A percentile compares a stretch with the other conserved stretches of the same genome.
These are phyloP conservation scores for Borostomias antarcticus DNA, from an alignment of 2,797 vertebrate species.

Conservation along the genomic window DNA sequence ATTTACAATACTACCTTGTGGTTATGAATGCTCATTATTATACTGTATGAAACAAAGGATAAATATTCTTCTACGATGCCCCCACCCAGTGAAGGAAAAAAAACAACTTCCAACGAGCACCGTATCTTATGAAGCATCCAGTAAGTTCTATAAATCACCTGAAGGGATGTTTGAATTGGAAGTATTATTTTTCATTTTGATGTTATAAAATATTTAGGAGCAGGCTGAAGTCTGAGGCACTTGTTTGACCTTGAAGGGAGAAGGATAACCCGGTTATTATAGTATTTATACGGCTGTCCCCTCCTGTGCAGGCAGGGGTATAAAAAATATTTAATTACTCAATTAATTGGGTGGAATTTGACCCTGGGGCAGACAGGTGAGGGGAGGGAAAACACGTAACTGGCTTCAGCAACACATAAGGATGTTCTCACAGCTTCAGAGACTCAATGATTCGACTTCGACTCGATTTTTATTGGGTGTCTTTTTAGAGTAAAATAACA, in stretches of 20 bases:
- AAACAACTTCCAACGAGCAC: constrained; percentile 7
- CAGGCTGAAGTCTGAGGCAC: constrained; percentile 56
- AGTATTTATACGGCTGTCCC: constrained; percentile 71
- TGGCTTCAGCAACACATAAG: constrained; percentile 43
- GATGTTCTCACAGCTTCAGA: constrained; percentile 11
- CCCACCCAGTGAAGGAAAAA: neutral
- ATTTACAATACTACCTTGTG: neutral
- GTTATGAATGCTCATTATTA: neutral
- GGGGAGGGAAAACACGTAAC: constrained; percentile 46
- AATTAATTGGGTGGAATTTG: constrained; percentile 76
- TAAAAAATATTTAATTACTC: constrained; percentile 81
- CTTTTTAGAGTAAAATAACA: neutral
- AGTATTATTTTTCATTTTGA: constrained; percentile 75
- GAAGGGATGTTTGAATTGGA: constrained; percentile 69
- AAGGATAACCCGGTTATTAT: constrained; percentile 72
- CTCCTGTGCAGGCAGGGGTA: constrained; percentile 61
- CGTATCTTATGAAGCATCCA: constrained; percentile 45
- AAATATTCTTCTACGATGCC: neutral
- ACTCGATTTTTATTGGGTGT: neutral
- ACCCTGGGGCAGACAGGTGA: constrained; percentile 65
- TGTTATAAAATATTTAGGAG: constrained; percentile 79
- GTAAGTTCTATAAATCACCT: constrained; percentile 60
- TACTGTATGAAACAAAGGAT: neutral
- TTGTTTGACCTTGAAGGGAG: constrained; percentile 72
- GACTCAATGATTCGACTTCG: constrained; percentile 7